phyloP scores from a whole-genome alignment of 2,888 invertebrate genomes.

The Anodontia alba region DNA sequence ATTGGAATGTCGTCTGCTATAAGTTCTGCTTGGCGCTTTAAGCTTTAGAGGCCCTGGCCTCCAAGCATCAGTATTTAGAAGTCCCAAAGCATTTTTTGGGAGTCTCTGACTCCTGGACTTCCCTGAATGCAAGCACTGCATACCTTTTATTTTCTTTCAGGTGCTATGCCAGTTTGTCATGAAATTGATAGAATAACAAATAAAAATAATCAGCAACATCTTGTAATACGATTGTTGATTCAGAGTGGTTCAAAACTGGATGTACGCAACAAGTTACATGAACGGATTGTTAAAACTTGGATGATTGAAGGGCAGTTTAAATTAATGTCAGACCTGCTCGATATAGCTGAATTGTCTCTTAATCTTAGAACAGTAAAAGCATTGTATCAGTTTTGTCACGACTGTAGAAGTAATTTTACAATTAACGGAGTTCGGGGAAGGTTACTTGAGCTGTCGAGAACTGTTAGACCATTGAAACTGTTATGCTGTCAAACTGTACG shows the following conservation, averaged over 20 bases:
- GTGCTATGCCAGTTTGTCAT: background rate
- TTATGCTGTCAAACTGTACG: conserved; percentile 63
- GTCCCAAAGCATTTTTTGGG: too few species aligned
- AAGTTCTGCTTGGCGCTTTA: too few species aligned
- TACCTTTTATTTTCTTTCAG: background rate
- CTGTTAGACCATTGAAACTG: conserved; percentile 54
- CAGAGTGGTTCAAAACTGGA: conserved; percentile 9
- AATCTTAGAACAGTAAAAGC: background rate
- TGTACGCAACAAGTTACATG: conserved; percentile 1
- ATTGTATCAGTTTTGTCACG: background rate
- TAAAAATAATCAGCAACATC: background rate
- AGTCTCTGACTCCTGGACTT: too few species aligned
- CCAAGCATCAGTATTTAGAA: too few species aligned
- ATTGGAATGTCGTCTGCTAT: too few species aligned
- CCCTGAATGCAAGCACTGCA: too few species aligned
- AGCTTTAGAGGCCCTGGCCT: too few species aligned
- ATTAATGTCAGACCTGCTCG: background rate
- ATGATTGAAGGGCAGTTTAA: background rate
- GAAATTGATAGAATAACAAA: background rate
- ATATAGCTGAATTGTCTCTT: background rate
- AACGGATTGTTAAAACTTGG: conserved; percentile 1
- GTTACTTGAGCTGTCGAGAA: conserved; percentile 8
- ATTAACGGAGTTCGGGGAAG: background rate
- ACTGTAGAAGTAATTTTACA: background rate
- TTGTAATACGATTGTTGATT: background rate